A percentile compares a stretch with the other conserved stretches of the same genome.
Evolutionary conservation across 2,113 vertebrate species (phyloP).

Genomic region (Tonatia bakeri): DNA sequence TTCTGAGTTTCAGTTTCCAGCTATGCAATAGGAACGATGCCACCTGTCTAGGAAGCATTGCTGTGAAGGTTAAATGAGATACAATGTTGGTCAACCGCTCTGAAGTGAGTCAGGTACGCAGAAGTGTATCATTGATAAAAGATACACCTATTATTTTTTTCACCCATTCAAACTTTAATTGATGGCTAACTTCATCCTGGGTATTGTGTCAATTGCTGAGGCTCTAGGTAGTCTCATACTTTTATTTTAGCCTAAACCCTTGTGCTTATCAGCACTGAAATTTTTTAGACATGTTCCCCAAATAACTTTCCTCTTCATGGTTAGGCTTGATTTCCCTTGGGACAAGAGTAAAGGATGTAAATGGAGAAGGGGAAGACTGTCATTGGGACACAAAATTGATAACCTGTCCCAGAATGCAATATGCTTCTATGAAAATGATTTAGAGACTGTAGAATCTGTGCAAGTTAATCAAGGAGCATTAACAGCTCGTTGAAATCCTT

Average conservation of each 20-base stretch:
- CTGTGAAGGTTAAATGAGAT: background rate
- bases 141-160: background rate
- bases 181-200: background rate
- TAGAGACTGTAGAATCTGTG: constrained; percentile 42
- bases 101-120: background rate
- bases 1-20: background rate
- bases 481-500: constrained; percentile 43
- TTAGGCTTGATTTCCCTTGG: background rate
- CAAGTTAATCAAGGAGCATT: constrained; percentile 60
- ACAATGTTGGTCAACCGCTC: background rate
- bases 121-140: background rate
- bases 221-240: background rate
- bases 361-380: constrained; percentile 38
- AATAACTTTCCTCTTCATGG: background rate
- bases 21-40: background rate
- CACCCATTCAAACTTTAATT: background rate
- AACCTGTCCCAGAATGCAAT: constrained; percentile 41
- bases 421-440: constrained; percentile 61
- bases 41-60: background rate
- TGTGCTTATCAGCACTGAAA: background rate
- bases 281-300: background rate
- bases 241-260: constrained; percentile 18
- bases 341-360: constrained; percentile 14
- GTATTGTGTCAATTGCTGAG: background rate
- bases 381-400: constrained; percentile 42